Percentiles rank a stretch among this genome's conserved stretches.
phyloP scores from a whole-genome alignment of 2,888 invertebrate species.

The Anthrax anthrax region DNA sequence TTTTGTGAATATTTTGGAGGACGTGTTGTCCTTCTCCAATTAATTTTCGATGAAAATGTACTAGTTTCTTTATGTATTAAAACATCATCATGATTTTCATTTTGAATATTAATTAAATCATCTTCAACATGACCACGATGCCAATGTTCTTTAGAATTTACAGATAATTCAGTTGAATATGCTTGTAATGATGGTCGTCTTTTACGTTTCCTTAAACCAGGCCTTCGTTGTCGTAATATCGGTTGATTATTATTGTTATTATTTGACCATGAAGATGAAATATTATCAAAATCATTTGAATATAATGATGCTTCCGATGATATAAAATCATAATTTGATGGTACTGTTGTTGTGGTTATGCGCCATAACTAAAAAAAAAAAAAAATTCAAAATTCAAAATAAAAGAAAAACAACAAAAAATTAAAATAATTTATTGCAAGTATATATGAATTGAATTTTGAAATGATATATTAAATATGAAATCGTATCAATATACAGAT shows the following conservation, averaged over 20 bases:
- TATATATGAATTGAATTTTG: too few species aligned
- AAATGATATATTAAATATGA: too few species aligned
- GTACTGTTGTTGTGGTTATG: conserved; percentile 28
- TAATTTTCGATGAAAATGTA: background rate
- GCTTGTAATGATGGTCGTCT: conserved; percentile 13
- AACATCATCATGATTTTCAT: conserved; percentile 9
- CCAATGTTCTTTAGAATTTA: conserved; percentile 24
- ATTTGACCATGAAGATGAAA: conserved; percentile 24
- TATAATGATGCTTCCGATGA: background rate
- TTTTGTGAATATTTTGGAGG: conserved; percentile 14
- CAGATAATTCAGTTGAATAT: conserved; percentile 25
- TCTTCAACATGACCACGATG: conserved; percentile 34
- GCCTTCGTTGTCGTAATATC: conserved; percentile 27
- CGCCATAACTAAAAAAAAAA: conserved; percentile 37
- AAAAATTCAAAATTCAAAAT: too few species aligned
- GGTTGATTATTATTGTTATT: conserved; percentile 19
- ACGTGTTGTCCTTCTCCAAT: background rate
- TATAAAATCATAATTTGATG: background rate
- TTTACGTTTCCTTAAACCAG: conserved; percentile 43
- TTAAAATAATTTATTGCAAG: too few species aligned
- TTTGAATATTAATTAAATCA: conserved; percentile 16
- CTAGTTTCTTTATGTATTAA: background rate
- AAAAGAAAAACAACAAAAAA: too few species aligned
- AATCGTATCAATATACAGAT: too few species aligned
- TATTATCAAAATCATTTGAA: background rate